These are phyloP conservation scores for Tragulus kanchil DNA, from an alignment of 2,113 vertebrate genomes.

Conservation along the genomic window DNA sequence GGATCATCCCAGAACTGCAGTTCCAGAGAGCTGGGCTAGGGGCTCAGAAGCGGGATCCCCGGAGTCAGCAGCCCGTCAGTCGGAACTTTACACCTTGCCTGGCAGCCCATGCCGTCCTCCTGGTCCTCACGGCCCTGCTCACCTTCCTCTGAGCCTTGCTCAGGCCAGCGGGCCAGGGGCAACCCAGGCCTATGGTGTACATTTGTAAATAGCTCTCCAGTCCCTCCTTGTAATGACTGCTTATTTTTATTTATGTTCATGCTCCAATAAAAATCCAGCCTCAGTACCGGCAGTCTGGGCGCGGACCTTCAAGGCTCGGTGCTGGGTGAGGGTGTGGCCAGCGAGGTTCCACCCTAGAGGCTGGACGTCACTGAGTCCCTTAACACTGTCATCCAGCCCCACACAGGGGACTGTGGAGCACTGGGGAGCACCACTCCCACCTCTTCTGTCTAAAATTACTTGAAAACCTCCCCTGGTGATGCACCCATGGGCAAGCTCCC, in stretches of 20 bases:
- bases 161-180: accelerated
- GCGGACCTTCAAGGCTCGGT: neutral
- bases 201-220: conserved; percentile 65
- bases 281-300: neutral
- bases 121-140: neutral
- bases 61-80: accelerated
- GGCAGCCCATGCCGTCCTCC: accelerated
- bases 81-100: neutral
- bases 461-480: neutral
- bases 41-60: neutral
- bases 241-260: conserved; percentile 71
- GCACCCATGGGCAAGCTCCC: no score
- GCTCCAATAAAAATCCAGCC: conserved; percentile 43
- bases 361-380: neutral
- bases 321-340: neutral
- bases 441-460: neutral
- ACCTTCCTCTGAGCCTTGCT: neutral
- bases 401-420: accelerated
- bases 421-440: neutral
- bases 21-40: neutral
- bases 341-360: neutral
- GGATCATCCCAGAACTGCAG: conserved; percentile 76
- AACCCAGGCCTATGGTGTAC: neutral
- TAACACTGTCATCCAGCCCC: neutral
- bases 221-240: neutral